Evolutionary conservation across 2,888 invertebrate species (phyloP).

Genomic region (Eubasilissa splendida): DNA sequence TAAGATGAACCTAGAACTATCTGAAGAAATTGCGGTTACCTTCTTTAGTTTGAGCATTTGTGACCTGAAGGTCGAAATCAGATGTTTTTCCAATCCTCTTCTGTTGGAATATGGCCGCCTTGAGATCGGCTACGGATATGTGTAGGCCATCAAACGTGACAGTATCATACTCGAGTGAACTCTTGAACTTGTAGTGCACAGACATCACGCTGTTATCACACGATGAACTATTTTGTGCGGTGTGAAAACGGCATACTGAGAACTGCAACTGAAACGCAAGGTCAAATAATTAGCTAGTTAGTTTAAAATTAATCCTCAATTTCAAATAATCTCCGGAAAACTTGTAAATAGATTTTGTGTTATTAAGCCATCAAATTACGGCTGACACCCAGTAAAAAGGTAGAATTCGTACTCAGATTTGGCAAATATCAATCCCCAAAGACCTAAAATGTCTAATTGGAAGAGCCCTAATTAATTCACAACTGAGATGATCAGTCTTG

Average conservation of each 20-base stretch:
- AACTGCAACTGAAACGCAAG: conserved; percentile 7
- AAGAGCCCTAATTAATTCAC: too few relatives aligned
- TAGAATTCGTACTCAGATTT: too few relatives aligned
- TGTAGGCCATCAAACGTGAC: conserved; percentile 97
- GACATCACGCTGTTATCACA: conserved; percentile 76
- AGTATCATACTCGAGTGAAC: conserved; percentile 95
- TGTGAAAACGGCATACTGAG: neutral
- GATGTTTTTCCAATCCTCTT: conserved; percentile 94
- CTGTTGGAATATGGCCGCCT: conserved; percentile 94
- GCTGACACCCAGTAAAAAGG: too few relatives aligned
- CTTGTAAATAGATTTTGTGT: too few relatives aligned
- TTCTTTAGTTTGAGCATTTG: conserved; percentile 97
- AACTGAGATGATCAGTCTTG: too few relatives aligned
- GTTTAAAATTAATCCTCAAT: too few relatives aligned
- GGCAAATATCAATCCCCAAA: too few relatives aligned
- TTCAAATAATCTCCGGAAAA: too few relatives aligned
- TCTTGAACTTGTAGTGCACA: conserved; percentile 99
- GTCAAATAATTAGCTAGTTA: neutral
- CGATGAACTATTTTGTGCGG: neutral
- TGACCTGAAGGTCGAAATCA: conserved; percentile 96
- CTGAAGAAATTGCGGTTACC: conserved; percentile 72
- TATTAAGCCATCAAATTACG: too few relatives aligned
- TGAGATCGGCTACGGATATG: conserved; percentile 95
- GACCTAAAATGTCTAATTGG: too few relatives aligned
- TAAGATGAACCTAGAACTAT: neutral